Conservation (phyloP, 2,888 invertebrate species). For the Adela reaumurella region DNA sequence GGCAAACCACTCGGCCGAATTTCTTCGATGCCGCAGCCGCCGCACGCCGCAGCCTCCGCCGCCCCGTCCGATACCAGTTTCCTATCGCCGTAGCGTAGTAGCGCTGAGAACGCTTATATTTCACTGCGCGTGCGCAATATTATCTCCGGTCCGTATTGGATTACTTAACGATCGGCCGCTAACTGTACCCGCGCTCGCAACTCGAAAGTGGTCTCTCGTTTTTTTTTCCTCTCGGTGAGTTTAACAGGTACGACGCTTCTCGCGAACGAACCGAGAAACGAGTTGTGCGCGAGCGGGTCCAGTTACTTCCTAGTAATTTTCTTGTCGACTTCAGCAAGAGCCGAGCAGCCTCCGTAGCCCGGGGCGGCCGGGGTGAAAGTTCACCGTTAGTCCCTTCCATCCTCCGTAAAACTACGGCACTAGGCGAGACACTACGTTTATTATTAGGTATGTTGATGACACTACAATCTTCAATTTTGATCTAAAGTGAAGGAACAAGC, state of each 20-base stretch:
- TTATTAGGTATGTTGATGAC: no score
- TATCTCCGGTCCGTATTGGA: conserved; percentile 49
- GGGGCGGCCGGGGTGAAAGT: no score
- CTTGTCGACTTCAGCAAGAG: not conserved
- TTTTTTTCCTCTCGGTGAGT: not conserved
- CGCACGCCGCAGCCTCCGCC: not conserved
- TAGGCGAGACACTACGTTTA: no score
- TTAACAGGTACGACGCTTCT: not conserved
- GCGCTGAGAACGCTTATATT: conserved; percentile 28
- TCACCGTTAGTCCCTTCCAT: no score
- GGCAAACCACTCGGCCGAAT: conserved; percentile 53
- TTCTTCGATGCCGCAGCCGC: conserved; percentile 42
- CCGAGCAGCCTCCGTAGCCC: no score
- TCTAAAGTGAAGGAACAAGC: no score
- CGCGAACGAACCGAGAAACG: not conserved
- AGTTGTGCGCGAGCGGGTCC: not conserved
- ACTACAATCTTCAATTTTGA: no score
- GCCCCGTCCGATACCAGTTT: not conserved
- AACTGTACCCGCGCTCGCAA: not conserved
- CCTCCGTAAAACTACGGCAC: no score
- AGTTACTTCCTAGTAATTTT: not conserved
- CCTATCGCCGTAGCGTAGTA: not conserved
- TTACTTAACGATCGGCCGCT: conserved; percentile 44
- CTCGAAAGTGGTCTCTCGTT: conserved; percentile 1
- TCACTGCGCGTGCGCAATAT: conserved; percentile 55